Evolutionary conservation across 92 coral and sea anemone species (phyloP).

Genomic region (Anthopleura xanthogrammica): DNA sequence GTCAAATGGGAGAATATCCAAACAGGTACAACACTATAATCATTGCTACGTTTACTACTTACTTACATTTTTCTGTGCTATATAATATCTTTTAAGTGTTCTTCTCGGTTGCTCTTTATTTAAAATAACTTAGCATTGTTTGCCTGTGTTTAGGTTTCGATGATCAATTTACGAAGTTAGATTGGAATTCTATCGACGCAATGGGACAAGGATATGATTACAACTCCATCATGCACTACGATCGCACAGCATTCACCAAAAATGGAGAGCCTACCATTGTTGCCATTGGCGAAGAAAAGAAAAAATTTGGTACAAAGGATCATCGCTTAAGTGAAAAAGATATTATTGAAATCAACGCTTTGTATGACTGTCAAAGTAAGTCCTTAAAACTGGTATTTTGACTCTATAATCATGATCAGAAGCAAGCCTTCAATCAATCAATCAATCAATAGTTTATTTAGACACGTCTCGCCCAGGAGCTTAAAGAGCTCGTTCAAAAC

Average conservation of each 20-base stretch:
- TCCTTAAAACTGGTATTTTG: neutral
- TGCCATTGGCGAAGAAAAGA: constrained; percentile 35
- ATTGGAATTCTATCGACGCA: constrained; percentile 29
- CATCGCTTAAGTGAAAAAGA: constrained; percentile 37
- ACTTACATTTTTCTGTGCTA: no score
- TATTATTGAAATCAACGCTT: constrained; percentile 47
- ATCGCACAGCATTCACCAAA: constrained; percentile 53
- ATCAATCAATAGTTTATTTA: no score
- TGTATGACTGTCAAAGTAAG: constrained; percentile 67
- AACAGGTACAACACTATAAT: constrained; percentile 4
- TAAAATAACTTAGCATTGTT: neutral
- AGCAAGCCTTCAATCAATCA: no score
- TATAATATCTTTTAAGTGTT: no score
- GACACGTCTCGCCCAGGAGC: no score
- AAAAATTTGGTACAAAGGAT: constrained; percentile 30
- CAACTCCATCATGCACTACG: constrained; percentile 59
- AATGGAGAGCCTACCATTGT: constrained; percentile 47
- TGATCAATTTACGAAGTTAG: constrained; percentile 52
- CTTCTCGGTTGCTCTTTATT: no score
- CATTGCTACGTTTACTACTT: no score
- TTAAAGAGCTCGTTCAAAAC: no score
- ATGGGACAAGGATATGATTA: constrained; percentile 45
- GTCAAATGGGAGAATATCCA: constrained; percentile 57
- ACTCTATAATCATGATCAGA: neutral
- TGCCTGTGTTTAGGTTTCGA: constrained; percentile 33